Evolutionary conservation across 2,797 vertebrate species (phyloP).

Genomic region (Merluccius polli): DNA sequence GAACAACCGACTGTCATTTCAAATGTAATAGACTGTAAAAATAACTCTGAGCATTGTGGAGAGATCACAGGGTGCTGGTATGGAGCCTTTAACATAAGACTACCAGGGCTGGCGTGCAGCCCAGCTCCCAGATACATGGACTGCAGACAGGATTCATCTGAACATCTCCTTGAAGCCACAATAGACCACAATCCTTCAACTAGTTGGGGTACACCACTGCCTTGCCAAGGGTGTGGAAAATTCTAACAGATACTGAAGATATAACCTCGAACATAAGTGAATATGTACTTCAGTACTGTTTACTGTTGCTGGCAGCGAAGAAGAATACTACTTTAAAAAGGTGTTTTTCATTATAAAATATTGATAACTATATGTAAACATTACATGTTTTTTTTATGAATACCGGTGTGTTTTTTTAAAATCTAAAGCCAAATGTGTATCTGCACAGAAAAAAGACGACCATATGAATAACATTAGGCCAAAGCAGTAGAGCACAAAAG

Average conservation of each 20-base stretch:
- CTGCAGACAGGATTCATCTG: constrained; percentile 50
- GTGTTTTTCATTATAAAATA: no score
- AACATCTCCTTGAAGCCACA: constrained; percentile 31
- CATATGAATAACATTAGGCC: constrained; percentile 22
- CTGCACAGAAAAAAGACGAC: constrained; percentile 28
- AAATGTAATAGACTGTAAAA: constrained; percentile 72
- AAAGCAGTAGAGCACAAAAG: constrained; percentile 24
- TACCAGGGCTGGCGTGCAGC: constrained; percentile 22
- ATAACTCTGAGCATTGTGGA: constrained; percentile 62
- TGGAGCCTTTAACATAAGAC: constrained; percentile 38
- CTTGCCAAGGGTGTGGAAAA: constrained; percentile 15
- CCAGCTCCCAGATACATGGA: constrained; percentile 52
- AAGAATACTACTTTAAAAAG: no score
- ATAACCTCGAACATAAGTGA: constrained; percentile 14
- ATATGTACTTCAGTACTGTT: neutral
- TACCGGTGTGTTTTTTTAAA: neutral
- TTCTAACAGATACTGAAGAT: constrained; percentile 17
- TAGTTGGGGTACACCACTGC: constrained; percentile 34
- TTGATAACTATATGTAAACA: no score
- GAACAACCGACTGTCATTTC: constrained; percentile 59
- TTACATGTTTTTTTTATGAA: neutral
- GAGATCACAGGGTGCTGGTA: constrained; percentile 66
- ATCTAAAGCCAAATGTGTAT: no score
- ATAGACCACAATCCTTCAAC: constrained; percentile 45
- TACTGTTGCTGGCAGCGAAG: no score